Conservation (phyloP, 2,888 invertebrate species). For the Holacanthella duospinosa region DNA sequence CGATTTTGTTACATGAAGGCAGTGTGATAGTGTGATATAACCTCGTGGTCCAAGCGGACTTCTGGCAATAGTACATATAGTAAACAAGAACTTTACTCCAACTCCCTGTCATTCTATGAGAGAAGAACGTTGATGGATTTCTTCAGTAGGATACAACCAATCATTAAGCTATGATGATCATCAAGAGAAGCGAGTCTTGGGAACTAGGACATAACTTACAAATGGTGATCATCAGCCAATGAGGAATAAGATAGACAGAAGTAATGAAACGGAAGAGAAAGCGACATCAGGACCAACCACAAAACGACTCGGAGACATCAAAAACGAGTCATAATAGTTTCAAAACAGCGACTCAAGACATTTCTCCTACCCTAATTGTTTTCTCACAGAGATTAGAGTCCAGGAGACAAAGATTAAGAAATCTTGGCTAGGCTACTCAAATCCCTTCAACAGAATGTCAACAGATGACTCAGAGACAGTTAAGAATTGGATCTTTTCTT, state of each 20-base stretch:
- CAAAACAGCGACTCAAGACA: neutral
- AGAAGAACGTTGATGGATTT: neutral
- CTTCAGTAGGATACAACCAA: neutral
- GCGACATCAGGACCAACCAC: neutral
- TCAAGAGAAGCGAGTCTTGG: neutral
- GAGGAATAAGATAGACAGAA: neutral
- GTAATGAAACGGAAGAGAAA: conserved; percentile 6
- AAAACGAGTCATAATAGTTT: neutral
- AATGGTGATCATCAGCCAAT: too few species aligned
- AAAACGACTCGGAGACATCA: neutral
- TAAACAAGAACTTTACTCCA: too few species aligned
- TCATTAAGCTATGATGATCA: neutral
- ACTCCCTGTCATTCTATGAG: neutral
- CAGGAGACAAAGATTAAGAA: conserved; percentile 4
- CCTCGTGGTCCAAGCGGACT: neutral
- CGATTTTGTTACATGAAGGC: too few species aligned
- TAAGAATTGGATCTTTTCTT: neutral
- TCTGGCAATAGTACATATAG: too few species aligned
- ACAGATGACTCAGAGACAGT: neutral
- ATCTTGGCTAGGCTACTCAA: neutral
- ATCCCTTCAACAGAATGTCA: neutral
- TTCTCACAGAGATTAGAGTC: neutral
- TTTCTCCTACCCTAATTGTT: neutral
- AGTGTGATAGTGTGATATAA: neutral
- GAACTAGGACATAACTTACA: neutral